These are phyloP conservation scores for Netelia melanura DNA, from an alignment of 2,888 invertebrate genomes.

Conservation along the genomic window DNA sequence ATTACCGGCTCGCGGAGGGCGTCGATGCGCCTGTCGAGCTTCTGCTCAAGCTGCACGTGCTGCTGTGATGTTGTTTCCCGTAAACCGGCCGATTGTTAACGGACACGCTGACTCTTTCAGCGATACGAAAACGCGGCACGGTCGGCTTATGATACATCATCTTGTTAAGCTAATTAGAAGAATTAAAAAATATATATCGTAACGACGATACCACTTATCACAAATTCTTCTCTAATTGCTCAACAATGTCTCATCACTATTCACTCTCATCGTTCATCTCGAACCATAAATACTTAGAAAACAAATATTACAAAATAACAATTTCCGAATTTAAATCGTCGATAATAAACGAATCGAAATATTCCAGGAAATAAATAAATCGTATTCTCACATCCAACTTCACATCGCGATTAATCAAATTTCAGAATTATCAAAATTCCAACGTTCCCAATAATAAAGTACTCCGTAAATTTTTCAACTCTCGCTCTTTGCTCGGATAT, in stretches of 20 bases:
- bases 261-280: neutral
- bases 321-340: neutral
- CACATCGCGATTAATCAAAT: too few relatives aligned
- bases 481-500: neutral
- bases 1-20: slow-evolving; percentile 83
- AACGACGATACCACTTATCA: slow-evolving; percentile 18
- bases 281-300: neutral
- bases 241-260: neutral
- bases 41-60: slow-evolving; percentile 79
- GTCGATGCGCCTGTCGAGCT: slow-evolving; percentile 77
- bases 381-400: too few relatives aligned
- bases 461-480: too few relatives aligned
- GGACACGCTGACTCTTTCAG: slow-evolving; percentile 82
- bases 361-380: neutral
- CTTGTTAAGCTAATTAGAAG: slow-evolving; percentile 19
- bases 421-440: too few relatives aligned
- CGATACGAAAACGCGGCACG: slow-evolving; percentile 83
- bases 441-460: too few relatives aligned
- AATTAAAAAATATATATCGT: slow-evolving; percentile 19
- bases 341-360: neutral
- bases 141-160: slow-evolving; percentile 84
- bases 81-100: slow-evolving; percentile 82
- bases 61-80: slow-evolving; percentile 80
- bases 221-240: slow-evolving; percentile 10
- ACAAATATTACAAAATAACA: neutral